Conservation (phyloP, 2,888 invertebrate genomes). For the Coelinius sp. region DNA sequence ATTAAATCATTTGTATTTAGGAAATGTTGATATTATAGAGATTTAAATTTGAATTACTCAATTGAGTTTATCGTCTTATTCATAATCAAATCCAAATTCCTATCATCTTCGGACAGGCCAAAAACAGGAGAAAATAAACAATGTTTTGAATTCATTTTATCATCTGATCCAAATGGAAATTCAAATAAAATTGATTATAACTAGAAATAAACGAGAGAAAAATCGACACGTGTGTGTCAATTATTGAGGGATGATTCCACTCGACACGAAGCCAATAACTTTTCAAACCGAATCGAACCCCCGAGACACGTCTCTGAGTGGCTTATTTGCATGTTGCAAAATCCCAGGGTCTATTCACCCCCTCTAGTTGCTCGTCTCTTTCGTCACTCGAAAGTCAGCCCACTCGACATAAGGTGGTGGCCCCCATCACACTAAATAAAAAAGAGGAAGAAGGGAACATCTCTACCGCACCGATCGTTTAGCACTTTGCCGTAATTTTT, state of each 20-base stretch:
- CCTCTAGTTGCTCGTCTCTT: slow-evolving; percentile 24
- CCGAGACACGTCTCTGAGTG: slow-evolving; percentile 67
- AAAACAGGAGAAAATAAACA: too few relatives aligned
- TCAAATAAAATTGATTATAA: not conserved
- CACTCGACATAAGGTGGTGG: slow-evolving; percentile 23
- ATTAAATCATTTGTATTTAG: too few relatives aligned
- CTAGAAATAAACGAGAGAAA: slow-evolving; percentile 30
- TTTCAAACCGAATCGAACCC: slow-evolving; percentile 69
- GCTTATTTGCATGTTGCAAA: slow-evolving; percentile 65
- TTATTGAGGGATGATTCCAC: slow-evolving; percentile 59
- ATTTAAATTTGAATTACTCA: too few relatives aligned
- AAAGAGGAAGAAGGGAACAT: slow-evolving; percentile 29
- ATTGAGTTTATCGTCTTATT: too few relatives aligned
- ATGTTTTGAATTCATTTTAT: too few relatives aligned
- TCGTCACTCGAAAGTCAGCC: slow-evolving; percentile 1
- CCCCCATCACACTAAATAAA: not conserved
- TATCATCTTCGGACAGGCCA: too few relatives aligned
- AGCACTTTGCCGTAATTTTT: slow-evolving; percentile 70
- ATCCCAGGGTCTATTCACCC: slow-evolving; percentile 56
- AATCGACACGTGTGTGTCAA: slow-evolving; percentile 50
- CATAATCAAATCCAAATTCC: too few relatives aligned
- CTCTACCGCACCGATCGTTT: slow-evolving; percentile 65
- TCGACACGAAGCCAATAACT: slow-evolving; percentile 64
- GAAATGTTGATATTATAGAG: too few relatives aligned
- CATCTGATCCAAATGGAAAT: not conserved